phyloP scores from a whole-genome alignment of 2,113 vertebrate genomes.

The Paramisgurnus dabryanus region DNA sequence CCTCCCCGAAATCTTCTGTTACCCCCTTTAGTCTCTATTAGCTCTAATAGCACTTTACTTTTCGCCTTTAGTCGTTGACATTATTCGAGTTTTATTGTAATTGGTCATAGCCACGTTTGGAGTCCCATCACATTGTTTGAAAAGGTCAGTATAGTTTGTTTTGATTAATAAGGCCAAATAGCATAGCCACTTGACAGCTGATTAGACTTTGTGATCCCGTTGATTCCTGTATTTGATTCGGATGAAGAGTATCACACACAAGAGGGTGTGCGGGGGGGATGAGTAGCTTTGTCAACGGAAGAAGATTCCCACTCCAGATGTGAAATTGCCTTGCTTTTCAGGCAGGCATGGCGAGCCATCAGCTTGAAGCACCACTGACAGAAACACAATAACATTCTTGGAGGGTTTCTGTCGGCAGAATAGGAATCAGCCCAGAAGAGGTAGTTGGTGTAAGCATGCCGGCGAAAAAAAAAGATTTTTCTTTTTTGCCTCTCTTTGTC shows the following conservation, averaged over 20 bases:
- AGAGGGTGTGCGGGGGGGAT: background rate
- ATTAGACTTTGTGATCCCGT: slow-evolving; percentile 46
- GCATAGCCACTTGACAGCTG: slow-evolving; percentile 33
- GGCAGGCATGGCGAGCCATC: slow-evolving; percentile 36
- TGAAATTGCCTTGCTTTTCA: slow-evolving; percentile 49
- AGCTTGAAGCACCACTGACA: slow-evolving; percentile 47
- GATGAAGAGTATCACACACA: slow-evolving; percentile 44
- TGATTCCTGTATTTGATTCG: slow-evolving; percentile 48
- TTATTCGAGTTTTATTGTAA: slow-evolving; percentile 2
- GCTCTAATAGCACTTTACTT: background rate
- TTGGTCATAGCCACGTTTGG: background rate
- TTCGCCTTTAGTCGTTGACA: background rate
- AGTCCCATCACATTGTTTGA: slow-evolving; percentile 10
- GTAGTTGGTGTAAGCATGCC: slow-evolving; percentile 27
- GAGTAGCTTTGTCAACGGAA: slow-evolving; percentile 13
- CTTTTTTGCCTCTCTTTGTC: slow-evolving; percentile 22
- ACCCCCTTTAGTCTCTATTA: background rate
- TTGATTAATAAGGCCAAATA: slow-evolving; percentile 53
- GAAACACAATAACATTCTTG: slow-evolving; percentile 43
- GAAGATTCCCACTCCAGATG: slow-evolving; percentile 44
- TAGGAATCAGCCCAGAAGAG: slow-evolving; percentile 25
- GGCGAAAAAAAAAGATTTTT: slow-evolving; percentile 12
- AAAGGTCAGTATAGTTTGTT: slow-evolving; percentile 35
- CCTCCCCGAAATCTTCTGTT: background rate
- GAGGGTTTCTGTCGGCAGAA: slow-evolving; percentile 19